phyloP scores from a whole-genome alignment of 1,140 invertebrate genomes.

The Platorchestia sp. region DNA sequence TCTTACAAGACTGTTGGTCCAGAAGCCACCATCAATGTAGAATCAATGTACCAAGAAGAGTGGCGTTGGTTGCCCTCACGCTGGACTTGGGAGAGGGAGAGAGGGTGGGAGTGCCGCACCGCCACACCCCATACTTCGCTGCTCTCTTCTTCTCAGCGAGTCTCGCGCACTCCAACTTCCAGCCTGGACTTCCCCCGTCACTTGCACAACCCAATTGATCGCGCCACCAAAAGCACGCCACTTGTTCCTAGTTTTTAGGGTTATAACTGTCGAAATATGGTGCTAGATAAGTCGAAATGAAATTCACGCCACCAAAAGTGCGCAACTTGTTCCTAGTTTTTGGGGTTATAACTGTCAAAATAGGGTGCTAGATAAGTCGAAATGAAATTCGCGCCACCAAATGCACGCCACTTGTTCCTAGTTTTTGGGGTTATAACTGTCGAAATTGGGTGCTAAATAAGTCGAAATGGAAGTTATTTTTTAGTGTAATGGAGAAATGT shows the following conservation, averaged over 20 bases:
- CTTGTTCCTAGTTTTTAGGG: background rate
- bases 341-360: background rate
- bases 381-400: background rate
- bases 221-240: background rate
- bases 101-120: too few species aligned
- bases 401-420: background rate
- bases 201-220: background rate
- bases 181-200: background rate
- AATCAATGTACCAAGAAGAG: background rate
- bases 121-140: background rate
- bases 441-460: background rate
- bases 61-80: background rate
- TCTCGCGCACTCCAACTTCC: background rate
- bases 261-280: too few species aligned
- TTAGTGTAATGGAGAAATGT: too few species aligned
- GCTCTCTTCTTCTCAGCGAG: background rate
- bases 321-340: background rate
- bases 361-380: background rate
- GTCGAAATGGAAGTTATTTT: background rate
- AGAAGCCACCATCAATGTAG: background rate
- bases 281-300: too few species aligned
- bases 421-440: background rate
- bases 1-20: background rate
- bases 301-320: background rate
- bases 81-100: background rate